A percentile compares a stretch with the other conserved stretches of the same genome.
These are phyloP conservation scores for Drosophila helvetica DNA, from an alignment of 2,888 invertebrate genomes.

Conservation along the genomic window DNA sequence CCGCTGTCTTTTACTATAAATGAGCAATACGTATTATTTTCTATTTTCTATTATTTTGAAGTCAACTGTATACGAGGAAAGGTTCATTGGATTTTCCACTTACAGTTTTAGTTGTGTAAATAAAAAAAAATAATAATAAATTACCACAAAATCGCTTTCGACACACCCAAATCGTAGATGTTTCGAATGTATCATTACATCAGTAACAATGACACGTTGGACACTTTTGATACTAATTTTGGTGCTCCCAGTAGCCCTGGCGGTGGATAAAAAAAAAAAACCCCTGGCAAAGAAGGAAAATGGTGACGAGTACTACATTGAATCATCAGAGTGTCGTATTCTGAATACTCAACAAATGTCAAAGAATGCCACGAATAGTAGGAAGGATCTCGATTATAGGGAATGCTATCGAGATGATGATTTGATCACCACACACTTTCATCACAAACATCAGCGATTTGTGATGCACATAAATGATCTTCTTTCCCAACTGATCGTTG, in stretches of 20 bases:
- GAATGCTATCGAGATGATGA: constrained; percentile 4
- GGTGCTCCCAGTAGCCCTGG: background rate
- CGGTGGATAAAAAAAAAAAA: too few relatives aligned
- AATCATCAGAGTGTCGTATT: constrained; percentile 15
- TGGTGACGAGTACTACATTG: background rate
- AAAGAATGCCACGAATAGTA: background rate
- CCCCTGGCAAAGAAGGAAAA: too few relatives aligned
- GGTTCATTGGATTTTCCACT: too few relatives aligned
- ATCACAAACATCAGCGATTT: constrained; percentile 36
- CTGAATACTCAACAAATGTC: background rate
- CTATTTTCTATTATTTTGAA: too few relatives aligned
- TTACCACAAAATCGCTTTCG: background rate
- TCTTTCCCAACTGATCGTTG: background rate
- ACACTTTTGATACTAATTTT: background rate
- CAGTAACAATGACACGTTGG: background rate
- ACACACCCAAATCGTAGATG: background rate
- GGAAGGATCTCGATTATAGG: background rate
- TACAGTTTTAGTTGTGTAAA: too few relatives aligned
- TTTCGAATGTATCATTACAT: background rate
- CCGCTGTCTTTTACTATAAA: too few relatives aligned
- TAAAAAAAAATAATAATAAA: background rate
- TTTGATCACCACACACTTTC: constrained; percentile 21
- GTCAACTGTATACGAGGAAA: too few relatives aligned
- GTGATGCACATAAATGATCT: constrained; percentile 30
- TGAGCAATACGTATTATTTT: too few relatives aligned